These are phyloP conservation scores for Nasalis larvatus DNA, from an alignment of 2,113 vertebrate genomes.

Conservation along the genomic window DNA sequence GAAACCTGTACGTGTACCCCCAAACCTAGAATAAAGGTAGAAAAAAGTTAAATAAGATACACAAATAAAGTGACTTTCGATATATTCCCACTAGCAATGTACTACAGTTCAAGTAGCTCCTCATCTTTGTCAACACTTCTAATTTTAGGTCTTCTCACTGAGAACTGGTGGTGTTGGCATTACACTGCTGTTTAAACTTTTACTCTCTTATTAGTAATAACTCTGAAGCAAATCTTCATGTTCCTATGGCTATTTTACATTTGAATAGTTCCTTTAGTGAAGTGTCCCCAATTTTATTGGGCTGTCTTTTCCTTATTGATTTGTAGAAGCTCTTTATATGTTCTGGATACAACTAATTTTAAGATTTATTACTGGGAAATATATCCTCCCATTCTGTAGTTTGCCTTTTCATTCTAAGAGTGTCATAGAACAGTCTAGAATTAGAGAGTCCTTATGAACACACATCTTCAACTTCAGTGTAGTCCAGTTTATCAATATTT, in stretches of 20 bases:
- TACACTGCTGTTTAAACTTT: not conserved
- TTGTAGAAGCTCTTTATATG: not conserved
- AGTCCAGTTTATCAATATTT: not conserved
- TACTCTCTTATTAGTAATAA: not conserved
- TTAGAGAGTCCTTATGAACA: not conserved
- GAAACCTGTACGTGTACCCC: too few relatives aligned
- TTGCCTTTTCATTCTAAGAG: not conserved
- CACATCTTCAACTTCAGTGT: not conserved
- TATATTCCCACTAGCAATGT: not conserved
- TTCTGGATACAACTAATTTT: not conserved
- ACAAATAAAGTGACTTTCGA: not conserved
- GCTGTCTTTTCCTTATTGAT: not conserved
- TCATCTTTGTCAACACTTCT: not conserved
- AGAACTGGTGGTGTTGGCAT: not conserved
- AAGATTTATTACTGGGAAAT: not conserved
- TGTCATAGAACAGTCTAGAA: not conserved
- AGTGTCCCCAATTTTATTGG: not conserved
- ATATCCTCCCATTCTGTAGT: not conserved
- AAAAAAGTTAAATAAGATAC: too few relatives aligned
- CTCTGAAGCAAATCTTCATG: not conserved
- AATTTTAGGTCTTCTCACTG: not conserved
- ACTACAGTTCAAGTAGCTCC: not conserved
- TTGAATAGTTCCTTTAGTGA: not conserved
- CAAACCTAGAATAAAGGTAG: too few relatives aligned
- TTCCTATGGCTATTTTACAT: not conserved